phyloP scores from a whole-genome alignment of 2,888 invertebrate species.

The Phengaris arion region DNA sequence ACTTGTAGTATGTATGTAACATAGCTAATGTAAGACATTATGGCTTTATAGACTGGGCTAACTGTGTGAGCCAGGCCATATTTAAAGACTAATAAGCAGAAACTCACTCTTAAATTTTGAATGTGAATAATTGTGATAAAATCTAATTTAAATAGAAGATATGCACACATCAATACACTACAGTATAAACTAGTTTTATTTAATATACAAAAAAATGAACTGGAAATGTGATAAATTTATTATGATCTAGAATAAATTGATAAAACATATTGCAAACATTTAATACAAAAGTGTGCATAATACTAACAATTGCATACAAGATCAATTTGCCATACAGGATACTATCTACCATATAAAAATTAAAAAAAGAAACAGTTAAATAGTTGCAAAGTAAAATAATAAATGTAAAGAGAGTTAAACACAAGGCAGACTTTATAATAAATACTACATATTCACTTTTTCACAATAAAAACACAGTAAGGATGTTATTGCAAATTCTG shows the following conservation, averaged over 20 bases:
- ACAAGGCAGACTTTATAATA: neutral
- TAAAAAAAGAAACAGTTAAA: neutral
- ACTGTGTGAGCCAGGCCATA: neutral
- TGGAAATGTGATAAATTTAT: constrained; percentile 17
- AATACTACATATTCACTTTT: neutral
- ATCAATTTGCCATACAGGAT: neutral
- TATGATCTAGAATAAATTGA: constrained; percentile 19
- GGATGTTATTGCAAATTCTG: too few species aligned
- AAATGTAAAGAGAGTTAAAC: neutral
- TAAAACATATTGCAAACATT: neutral
- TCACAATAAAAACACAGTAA: too few species aligned
- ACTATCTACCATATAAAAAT: neutral
- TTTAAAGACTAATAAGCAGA: neutral
- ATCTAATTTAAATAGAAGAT: constrained; percentile 17
- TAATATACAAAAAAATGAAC: neutral
- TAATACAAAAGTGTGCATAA: constrained; percentile 26
- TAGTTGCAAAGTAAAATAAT: neutral
- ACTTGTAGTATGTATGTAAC: too few species aligned
- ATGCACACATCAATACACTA: constrained; percentile 18
- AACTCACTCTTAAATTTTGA: neutral
- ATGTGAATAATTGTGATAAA: constrained; percentile 4
- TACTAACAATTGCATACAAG: constrained; percentile 29
- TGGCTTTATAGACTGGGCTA: neutral
- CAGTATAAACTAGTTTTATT: constrained; percentile 14
- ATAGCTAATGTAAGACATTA: neutral